phyloP scores from a whole-genome alignment of 2,797 vertebrate species.

The Parauchenoglanis ngamensis region DNA sequence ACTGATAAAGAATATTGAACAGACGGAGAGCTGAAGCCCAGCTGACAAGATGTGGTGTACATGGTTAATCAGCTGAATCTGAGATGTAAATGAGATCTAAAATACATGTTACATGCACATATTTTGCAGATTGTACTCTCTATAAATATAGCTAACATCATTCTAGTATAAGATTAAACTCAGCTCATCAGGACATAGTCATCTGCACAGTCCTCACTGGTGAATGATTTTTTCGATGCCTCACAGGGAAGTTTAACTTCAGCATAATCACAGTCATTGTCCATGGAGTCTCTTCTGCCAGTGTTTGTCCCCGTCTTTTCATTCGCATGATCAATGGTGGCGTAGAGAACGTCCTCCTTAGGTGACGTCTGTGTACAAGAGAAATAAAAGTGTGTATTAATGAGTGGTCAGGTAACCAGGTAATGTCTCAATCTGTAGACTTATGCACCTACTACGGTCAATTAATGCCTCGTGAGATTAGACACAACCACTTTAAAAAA shows the following conservation, averaged over 20 bases:
- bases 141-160: conserved; percentile 10
- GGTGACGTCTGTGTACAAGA: conserved; percentile 30
- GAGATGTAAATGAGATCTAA: conserved; percentile 16
- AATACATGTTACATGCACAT: neutral
- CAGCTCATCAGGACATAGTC: conserved; percentile 76
- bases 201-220: conserved; percentile 64
- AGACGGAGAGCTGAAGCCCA: neutral
- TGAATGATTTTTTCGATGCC: conserved; percentile 12
- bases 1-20: neutral
- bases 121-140: conserved; percentile 7
- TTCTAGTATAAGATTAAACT: conserved; percentile 14
- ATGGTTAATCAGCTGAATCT: neutral
- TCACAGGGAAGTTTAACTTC: conserved; percentile 57
- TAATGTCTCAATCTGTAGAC: neutral
- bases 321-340: conserved; percentile 68
- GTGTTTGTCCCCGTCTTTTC: neutral
- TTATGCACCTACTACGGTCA: neutral
- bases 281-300: neutral
- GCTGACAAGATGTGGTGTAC: neutral
- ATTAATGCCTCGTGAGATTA: neutral
- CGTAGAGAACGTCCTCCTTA: conserved; percentile 70
- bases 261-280: conserved; percentile 68
- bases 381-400: conserved; percentile 14
- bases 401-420: neutral
- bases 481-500: neutral